Evolutionary conservation across 2,797 vertebrate genomes (phyloP), one percentile per base, ranked within the genome.

Genomic region (Sandelia bainsii): DNA sequence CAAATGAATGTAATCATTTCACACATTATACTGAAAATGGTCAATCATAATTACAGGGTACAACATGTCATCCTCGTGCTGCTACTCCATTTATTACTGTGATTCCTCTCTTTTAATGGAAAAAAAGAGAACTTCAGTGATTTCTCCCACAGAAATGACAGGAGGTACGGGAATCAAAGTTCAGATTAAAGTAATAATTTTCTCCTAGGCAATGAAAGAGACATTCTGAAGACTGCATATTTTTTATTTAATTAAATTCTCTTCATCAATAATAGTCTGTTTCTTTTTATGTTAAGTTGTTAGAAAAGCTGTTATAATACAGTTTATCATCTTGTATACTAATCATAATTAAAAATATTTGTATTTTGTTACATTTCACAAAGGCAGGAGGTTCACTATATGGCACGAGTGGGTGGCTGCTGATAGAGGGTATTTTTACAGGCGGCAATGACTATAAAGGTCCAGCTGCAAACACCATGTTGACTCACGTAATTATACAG

Each of bases 401-500:
- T 34, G 46, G 53, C 61, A 7, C 1, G 61, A 72, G 75, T 87
- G 72, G 79, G 77, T 5, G 75, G 57, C 67, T 53, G 74, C 53
- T 58, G 67, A 71, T 68, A 8, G 37, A 49, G 34, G 39, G 20
- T 62, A 62, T 84, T 80, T 85, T 82, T 69, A 72, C 74, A 80
- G 39, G 14, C 46, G 20, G 27, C 53, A 64, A 68, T 51, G 75
- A 77, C 70, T 53, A 9, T 54, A 53, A 46, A 59, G 66, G 80
- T 62, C 34, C 2, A 69, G 58, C 50, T n/a, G 29, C 37, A 59
- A 57, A 64, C 67, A 22, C 49, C 68, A 42, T 1, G 23, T 17
- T 80, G 83, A 83, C 60, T 87, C 85, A 88, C 13, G 14, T 83
- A 87, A 88, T 80, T 72, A 70, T 29, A 80, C 16, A 0, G 22